These are phyloP conservation scores for Rhincodon typus DNA, from an alignment of 2,797 vertebrate species.

Conservation along the genomic window DNA sequence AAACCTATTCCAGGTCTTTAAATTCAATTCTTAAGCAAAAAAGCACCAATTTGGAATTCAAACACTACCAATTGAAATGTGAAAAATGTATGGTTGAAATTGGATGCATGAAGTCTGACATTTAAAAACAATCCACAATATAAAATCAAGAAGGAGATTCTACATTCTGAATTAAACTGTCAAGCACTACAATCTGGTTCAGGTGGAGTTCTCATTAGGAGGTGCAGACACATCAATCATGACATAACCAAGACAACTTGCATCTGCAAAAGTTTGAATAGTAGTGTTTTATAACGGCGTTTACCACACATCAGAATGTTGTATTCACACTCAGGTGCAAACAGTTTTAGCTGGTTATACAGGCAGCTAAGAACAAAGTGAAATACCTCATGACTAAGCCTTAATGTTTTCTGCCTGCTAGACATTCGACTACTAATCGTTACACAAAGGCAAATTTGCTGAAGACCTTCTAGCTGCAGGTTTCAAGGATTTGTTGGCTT, in stretches of 20 bases:
- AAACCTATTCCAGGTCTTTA: neutral
- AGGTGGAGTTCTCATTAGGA: too few relatives aligned
- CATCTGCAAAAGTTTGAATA: neutral
- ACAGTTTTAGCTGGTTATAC: neutral
- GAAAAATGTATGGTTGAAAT: neutral
- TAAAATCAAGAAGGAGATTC: neutral
- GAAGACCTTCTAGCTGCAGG: neutral
- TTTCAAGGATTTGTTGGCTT: neutral
- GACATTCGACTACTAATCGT: neutral
- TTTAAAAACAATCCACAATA: neutral
- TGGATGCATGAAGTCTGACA: neutral
- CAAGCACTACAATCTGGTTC: neutral
- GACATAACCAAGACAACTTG: neutral
- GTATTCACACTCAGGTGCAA: neutral
- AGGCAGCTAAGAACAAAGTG: neutral
- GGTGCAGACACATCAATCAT: neutral
- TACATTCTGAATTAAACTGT: neutral
- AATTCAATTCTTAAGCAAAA: neutral
- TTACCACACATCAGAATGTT: neutral
- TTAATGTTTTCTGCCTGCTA: neutral
- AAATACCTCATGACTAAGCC: slow-evolving; percentile 5
- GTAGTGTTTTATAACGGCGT: neutral
- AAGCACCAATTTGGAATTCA: neutral
- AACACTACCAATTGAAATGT: neutral
- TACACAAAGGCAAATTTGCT: neutral